A percentile compares a stretch with the other conserved stretches of the same genome.
These are phyloP conservation scores for Luperina testacea DNA, from an alignment of 2,888 invertebrate genomes.

Conservation along the genomic window DNA sequence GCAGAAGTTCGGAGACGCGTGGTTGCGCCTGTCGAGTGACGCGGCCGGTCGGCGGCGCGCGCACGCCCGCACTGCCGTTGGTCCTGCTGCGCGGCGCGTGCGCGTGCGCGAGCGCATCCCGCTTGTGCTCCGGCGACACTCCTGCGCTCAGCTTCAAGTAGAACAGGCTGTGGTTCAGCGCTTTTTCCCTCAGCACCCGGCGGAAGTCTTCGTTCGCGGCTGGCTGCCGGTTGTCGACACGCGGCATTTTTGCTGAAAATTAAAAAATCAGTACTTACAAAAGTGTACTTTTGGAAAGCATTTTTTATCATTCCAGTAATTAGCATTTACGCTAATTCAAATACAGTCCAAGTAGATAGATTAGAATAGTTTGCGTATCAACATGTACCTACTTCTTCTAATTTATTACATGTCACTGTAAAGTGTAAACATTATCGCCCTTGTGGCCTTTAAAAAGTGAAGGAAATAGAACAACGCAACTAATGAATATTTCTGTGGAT, in stretches of 20 bases:
- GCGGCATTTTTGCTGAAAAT: constrained; percentile 80
- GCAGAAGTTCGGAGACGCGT: constrained; percentile 84
- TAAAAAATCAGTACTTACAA: not conserved
- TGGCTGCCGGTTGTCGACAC: constrained; percentile 77
- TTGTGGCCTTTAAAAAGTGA: constrained; percentile 46
- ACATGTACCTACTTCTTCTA: constrained; percentile 37
- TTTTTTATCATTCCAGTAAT: constrained; percentile 3
- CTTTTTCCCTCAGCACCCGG: constrained; percentile 87
- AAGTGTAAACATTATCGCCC: constrained; percentile 49
- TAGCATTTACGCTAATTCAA: constrained; percentile 18
- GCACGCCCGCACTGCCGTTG: constrained; percentile 80
- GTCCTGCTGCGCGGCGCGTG: constrained; percentile 70
- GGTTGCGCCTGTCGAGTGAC: constrained; percentile 82
- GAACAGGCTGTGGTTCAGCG: constrained; percentile 87
- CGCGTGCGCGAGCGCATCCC: constrained; percentile 67
- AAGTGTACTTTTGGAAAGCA: not conserved
- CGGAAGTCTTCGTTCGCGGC: constrained; percentile 86
- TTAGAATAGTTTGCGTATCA: constrained; percentile 11
- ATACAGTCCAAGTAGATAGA: constrained; percentile 20
- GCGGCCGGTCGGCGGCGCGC: constrained; percentile 84
- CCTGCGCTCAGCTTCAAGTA: constrained; percentile 87
- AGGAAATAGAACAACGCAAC: constrained; percentile 40
- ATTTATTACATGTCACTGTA: constrained; percentile 53
- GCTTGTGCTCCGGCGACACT: constrained; percentile 73
- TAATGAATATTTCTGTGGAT: constrained; percentile 40